Evolutionary conservation across 2,113 vertebrate genomes (phyloP).

Genomic region (Eudyptes chrysolophus): DNA sequence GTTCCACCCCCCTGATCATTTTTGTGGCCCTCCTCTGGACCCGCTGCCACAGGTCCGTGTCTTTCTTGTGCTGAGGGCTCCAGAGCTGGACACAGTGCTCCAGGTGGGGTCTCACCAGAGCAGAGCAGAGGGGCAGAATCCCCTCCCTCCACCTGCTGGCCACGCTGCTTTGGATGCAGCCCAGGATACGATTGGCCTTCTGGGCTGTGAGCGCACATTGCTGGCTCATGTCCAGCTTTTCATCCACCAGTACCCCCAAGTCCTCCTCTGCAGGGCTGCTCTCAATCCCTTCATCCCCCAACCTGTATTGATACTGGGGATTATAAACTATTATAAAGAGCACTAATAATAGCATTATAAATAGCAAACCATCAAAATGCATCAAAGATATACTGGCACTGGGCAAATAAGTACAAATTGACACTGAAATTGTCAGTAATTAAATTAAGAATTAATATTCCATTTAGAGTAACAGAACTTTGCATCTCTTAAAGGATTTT

Average conservation of each 20-base stretch:
- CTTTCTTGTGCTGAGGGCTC: no score
- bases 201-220: not conserved
- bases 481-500: not conserved
- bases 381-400: not conserved
- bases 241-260: not conserved
- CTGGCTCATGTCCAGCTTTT: not conserved
- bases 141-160: no score
- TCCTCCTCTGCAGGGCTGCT: not conserved
- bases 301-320: not conserved
- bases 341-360: not conserved
- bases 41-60: no score
- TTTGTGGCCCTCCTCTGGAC: not conserved
- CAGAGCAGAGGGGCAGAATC: not conserved
- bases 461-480: not conserved
- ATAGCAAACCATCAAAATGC: not conserved
- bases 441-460: not conserved
- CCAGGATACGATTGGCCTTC: not conserved
- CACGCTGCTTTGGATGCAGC: not conserved
- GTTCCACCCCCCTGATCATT: not conserved
- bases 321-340: not conserved
- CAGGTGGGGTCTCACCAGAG: not conserved
- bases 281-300: not conserved
- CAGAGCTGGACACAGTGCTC: not conserved
- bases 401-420: not conserved
- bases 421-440: not conserved